Evolutionary conservation across 2,888 invertebrate genomes (phyloP), one percentile per base, ranked within the genome.

Genomic region (Dichetophora obliterata): DNA sequence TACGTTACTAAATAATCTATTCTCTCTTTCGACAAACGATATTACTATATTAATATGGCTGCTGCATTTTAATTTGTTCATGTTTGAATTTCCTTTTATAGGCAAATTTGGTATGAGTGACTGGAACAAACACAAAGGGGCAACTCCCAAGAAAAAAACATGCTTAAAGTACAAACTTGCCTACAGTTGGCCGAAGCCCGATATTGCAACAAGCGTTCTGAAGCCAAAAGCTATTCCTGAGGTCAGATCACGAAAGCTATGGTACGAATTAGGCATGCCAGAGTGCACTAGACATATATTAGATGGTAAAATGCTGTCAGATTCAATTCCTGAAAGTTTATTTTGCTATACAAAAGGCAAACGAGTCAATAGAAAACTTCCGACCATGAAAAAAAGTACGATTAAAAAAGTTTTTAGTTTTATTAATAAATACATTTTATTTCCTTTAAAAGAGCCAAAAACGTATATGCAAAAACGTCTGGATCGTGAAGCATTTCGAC

Each of bases 401-500:
- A 77, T 27, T 2, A 43, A 66, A 14, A 4, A 14, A 5, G 52
- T 19, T 69, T 16, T 31, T 0, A 34, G 16, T 31, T 31, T 24
- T 24, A 50, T 68, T 27, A 50, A 9, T 9, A 22, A 19, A 22
- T 24, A 4, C 37, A 22, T n/a, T 19, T 27, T 3, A 27, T 66
- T 43, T 3, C 6, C 27, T 61, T 43, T 75, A 54, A 27, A 83
- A 93, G 92, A 91, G 76, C 91, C 92, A 88, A 91, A 92, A 87
- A 92, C 92, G 72, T 95, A 93, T 83, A 92, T 94, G 50, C 91
- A 91, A 4, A 91, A 94, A 90, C 91, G 94, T 54, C 91, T 92
- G 86, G 94, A 95, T 80, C 91, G 96, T 27, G 96, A 96, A 88
- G 93, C 94, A 82, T 97, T 97, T 89, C 92, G 97, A 37, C 92